phyloP scores from a whole-genome alignment of 1,140 invertebrate genomes.

The Plectrocnemia conspersa region DNA sequence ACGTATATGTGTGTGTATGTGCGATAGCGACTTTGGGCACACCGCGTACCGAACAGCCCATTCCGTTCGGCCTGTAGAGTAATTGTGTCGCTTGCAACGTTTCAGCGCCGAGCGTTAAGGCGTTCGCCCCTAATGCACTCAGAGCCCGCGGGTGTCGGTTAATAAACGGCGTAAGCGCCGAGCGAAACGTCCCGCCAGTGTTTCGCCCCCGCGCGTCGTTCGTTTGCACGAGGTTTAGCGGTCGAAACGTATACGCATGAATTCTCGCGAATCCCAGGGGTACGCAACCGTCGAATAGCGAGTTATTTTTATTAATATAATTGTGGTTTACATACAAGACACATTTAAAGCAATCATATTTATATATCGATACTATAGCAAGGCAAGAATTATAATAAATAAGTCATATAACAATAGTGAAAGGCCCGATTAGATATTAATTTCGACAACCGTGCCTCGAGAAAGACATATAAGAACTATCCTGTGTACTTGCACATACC shows the following conservation, averaged over 20 bases:
- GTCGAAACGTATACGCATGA: constrained; percentile 24
- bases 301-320: no score
- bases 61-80: constrained; percentile 8
- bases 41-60: constrained; percentile 12
- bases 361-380: no score
- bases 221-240: constrained; percentile 20
- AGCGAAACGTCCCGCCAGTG: constrained; percentile 4
- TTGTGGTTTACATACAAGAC: no score
- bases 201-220: constrained; percentile 11
- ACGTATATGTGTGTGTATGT: no score
- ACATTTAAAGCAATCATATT: no score
- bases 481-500: no score
- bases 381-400: no score
- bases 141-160: not conserved
- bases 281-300: not conserved
- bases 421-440: no score
- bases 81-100: constrained; percentile 14
- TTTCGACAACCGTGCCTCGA: no score
- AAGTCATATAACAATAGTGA: no score
- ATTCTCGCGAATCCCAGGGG: constrained; percentile 19
- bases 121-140: not conserved
- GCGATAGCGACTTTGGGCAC: constrained; percentile 1
- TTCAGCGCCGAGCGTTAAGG: not conserved
- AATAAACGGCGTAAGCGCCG: constrained; percentile 9
- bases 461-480: no score